phyloP scores from a whole-genome alignment of 1,140 invertebrate genomes.

The Oreohelix idahoensis region DNA sequence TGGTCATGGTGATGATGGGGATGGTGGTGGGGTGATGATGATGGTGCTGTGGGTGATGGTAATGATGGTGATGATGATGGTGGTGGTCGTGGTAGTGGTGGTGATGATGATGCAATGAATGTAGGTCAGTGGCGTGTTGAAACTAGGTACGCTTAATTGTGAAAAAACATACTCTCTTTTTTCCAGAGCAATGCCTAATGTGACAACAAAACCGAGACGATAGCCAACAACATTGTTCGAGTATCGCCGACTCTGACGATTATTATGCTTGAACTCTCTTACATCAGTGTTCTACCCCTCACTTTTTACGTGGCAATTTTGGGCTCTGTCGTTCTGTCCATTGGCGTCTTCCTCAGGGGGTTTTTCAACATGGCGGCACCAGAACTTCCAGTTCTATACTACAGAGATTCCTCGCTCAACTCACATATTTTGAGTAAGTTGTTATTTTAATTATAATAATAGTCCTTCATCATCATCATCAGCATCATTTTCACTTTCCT shows the following conservation, averaged over 20 bases:
- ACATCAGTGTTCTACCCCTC: constrained; percentile 26
- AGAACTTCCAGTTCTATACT: constrained; percentile 50
- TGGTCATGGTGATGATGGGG: too few species aligned
- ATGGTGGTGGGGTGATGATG: too few species aligned
- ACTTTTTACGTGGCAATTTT: constrained; percentile 40
- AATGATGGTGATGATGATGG: too few species aligned
- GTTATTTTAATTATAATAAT: too few species aligned
- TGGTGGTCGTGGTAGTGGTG: too few species aligned
- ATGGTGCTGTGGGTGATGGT: too few species aligned
- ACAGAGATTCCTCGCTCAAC: constrained; percentile 55
- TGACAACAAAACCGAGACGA: background rate
- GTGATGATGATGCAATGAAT: too few species aligned
- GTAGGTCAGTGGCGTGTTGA: too few species aligned
- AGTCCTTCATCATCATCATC: too few species aligned
- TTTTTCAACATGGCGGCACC: constrained; percentile 33
- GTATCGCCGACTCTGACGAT: background rate
- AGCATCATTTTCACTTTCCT: too few species aligned
- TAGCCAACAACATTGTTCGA: background rate
- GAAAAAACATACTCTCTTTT: too few species aligned
- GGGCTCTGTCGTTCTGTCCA: constrained; percentile 39
- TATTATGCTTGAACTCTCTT: constrained; percentile 36
- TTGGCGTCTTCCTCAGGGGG: constrained; percentile 40
- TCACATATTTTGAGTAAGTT: constrained; percentile 49
- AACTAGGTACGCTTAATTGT: too few species aligned
- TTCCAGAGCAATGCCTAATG: background rate